These are phyloP conservation scores for Notocelia uddmanniana DNA, from an alignment of 2,888 invertebrate genomes.

Conservation along the genomic window DNA sequence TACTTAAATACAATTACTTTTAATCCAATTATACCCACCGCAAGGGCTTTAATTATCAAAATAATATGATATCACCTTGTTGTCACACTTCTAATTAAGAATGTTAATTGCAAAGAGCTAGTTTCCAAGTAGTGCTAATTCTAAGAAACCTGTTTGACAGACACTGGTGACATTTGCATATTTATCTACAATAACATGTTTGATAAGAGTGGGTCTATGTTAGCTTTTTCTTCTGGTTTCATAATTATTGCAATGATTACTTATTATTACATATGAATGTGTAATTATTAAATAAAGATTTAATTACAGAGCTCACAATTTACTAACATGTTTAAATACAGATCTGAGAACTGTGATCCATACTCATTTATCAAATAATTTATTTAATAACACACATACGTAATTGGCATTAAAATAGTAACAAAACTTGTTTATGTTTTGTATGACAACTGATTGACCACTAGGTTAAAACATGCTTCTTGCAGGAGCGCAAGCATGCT, in stretches of 20 bases:
- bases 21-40: background rate
- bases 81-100: background rate
- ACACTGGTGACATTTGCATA: conserved; percentile 30
- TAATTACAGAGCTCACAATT: too few species aligned
- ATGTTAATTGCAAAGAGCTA: conserved; percentile 23
- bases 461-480: too few species aligned
- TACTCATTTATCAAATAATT: background rate
- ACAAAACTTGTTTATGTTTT: too few species aligned
- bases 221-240: background rate
- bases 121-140: conserved; percentile 15
- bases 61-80: background rate
- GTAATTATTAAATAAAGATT: too few species aligned
- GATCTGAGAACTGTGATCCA: background rate
- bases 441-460: too few species aligned
- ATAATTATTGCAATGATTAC: too few species aligned
- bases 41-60: conserved; percentile 2
- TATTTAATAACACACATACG: background rate
- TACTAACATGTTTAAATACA: too few species aligned
- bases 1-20: too few species aligned
- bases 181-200: conserved; percentile 17
- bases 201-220: background rate
- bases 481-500: too few species aligned
- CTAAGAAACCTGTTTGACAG: conserved; percentile 29
- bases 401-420: too few species aligned
- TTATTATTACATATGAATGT: too few species aligned